Evolutionary conservation across 2,113 vertebrate genomes (phyloP).

Genomic region (Plotosus lineatus): DNA sequence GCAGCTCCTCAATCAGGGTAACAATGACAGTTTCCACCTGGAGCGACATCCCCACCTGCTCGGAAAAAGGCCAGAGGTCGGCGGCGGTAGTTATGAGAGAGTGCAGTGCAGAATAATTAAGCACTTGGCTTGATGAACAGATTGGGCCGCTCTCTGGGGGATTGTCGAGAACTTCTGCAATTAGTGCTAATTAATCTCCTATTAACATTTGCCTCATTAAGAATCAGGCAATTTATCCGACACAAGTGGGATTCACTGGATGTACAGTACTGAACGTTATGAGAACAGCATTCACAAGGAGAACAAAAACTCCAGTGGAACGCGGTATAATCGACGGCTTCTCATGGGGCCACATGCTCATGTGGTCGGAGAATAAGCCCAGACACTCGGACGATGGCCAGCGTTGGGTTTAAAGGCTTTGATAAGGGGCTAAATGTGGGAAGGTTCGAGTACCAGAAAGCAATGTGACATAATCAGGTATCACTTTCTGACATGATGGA

Average conservation of each 20-base stretch:
- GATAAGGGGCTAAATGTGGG: background rate
- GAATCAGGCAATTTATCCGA: slow-evolving; percentile 76
- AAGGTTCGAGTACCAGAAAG: background rate
- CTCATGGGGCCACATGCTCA: fast-evolving
- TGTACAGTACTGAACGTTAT: slow-evolving; percentile 55
- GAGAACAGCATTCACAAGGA: slow-evolving; percentile 20
- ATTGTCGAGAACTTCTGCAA: slow-evolving; percentile 84
- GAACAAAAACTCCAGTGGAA: background rate
- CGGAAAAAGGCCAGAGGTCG: slow-evolving; percentile 61
- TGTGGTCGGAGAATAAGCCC: too few species aligned
- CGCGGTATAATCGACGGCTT: too few species aligned
- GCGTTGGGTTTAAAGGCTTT: background rate
- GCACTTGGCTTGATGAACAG: slow-evolving; percentile 81
- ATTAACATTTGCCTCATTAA: slow-evolving; percentile 86
- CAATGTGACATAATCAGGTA: background rate
- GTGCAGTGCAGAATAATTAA: slow-evolving; percentile 77
- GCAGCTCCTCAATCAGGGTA: slow-evolving; percentile 20
- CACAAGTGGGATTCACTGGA: slow-evolving; percentile 72
- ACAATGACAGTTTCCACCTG: slow-evolving; percentile 47
- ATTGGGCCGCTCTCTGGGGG: slow-evolving; percentile 80
- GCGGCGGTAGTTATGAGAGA: slow-evolving; percentile 64
- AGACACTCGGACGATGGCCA: background rate
- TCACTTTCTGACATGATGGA: background rate
- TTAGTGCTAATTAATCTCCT: slow-evolving; percentile 86
- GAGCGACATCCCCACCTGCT: slow-evolving; percentile 47